phyloP scores from a whole-genome alignment of 2,113 vertebrate genomes.

The Calonectris borealis region DNA sequence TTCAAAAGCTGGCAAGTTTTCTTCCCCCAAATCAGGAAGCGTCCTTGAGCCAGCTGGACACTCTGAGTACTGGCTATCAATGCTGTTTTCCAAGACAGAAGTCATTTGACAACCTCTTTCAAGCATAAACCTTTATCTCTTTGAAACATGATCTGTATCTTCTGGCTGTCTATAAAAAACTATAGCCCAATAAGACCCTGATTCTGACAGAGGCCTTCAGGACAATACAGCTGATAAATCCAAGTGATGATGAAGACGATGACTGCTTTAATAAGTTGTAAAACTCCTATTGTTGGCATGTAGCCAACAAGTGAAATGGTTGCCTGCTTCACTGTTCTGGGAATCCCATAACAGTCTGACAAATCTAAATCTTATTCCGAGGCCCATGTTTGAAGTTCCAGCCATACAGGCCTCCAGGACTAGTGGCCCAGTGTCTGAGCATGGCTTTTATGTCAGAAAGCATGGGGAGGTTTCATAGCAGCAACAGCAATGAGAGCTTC shows the following conservation, averaged over 20 bases:
- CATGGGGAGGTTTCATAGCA: not conserved
- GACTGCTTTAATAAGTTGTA: not conserved
- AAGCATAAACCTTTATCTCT: not conserved
- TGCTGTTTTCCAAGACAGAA: not conserved
- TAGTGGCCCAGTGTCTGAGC: not conserved
- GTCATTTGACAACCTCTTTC: not conserved
- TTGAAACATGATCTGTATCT: not conserved
- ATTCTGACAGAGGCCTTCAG: not conserved
- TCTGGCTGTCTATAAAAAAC: not conserved
- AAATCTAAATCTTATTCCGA: not conserved
- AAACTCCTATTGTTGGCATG: not conserved
- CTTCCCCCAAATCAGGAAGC: not conserved
- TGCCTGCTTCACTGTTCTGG: not conserved
- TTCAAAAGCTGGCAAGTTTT: conserved; percentile 19
- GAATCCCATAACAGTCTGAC: not conserved
- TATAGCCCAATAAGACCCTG: not conserved
- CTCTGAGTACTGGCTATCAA: not conserved
- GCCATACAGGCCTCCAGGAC: not conserved
- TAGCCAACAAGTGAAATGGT: not conserved
- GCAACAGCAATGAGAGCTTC: not conserved
- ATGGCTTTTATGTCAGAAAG: not conserved
- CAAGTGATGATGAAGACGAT: not conserved
- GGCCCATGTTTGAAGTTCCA: not conserved
- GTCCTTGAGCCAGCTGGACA: conserved; percentile 17
- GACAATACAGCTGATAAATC: not conserved